Evolutionary conservation across 2,113 vertebrate species (phyloP), one percentile per base, ranked within the genome.

Genomic region (Mionectes macconnelli): DNA sequence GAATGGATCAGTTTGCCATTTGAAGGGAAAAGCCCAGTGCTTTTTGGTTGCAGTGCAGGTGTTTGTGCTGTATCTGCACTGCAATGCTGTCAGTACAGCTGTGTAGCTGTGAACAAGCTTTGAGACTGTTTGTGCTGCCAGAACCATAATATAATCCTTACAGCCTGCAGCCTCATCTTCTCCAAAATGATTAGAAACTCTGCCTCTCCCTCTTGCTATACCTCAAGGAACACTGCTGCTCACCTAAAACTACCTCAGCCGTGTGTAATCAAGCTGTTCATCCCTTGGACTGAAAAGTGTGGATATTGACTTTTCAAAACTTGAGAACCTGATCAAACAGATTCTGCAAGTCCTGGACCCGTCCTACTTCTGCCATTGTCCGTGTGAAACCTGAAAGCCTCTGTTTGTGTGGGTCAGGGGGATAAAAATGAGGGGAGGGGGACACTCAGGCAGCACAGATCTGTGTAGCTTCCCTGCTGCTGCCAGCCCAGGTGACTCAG

Each of bases 401-500:
- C 70, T 21, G 13, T 47, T 74, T 30, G 2, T 45, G 53, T 64
- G 64, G 53, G 18, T 89, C 57, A 55, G 57, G 56, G 76, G 49
- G 45, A 28, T 1, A n/a, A 68, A 89, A 60, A 52, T 27, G 15
- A 45, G 22, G 24, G 56, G 47, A 37, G 12, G n/a, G 8, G 39
- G 6, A 10, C 14, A 14, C 27, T 74, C 28, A 13, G 39, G 69
- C 44, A 39, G 44, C 18, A 27, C 14, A 68, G 80, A 75, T 89
- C 47, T 56, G 44, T 49, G 31, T 35, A 37, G 85, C n/a, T 75
- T 72, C 69, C 59, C 56, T 89, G 73, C 42, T 85, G 40, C 83
- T 94, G 82, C n/a, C 73, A 90, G 86, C 33, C 53, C 90, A 91
- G 80, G 92, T 95, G 92, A 84, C 76, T 88, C 79, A 39, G 73